phyloP scores from a whole-genome alignment of 2,797 vertebrate genomes.

The Spinus olivaceus region DNA sequence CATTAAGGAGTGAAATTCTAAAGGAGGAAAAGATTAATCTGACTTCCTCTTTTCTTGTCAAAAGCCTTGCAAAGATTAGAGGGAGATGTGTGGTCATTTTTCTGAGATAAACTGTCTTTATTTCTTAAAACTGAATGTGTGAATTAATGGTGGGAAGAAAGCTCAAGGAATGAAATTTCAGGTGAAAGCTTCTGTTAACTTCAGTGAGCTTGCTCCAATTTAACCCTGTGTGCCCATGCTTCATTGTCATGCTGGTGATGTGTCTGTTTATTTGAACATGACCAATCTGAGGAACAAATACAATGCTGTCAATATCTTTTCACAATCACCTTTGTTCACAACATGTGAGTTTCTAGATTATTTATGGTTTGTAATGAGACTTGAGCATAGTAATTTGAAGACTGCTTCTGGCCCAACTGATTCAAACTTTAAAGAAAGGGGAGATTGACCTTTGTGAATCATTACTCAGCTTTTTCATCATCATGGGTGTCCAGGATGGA shows the following conservation, averaged over 20 bases:
- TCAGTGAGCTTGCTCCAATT: not conserved
- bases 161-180: not conserved
- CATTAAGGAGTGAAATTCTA: slow-evolving; percentile 11
- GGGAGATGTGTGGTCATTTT: not conserved
- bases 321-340: not conserved
- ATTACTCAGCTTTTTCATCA: not conserved
- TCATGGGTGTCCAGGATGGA: not conserved
- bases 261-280: not conserved
- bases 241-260: not conserved
- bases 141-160: not conserved
- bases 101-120: not conserved
- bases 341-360: not conserved
- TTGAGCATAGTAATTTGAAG: not conserved
- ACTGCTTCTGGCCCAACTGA: not conserved
- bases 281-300: not conserved
- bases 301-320: not conserved
- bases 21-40: slow-evolving; percentile 35
- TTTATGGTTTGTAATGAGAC: not conserved
- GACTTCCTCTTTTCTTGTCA: not conserved
- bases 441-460: not conserved
- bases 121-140: not conserved
- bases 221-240: not conserved
- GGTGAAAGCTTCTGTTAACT: not conserved
- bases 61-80: not conserved
- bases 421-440: not conserved